Conservation (phyloP, 2,888 invertebrate species). For the Cheilosia urbana region DNA sequence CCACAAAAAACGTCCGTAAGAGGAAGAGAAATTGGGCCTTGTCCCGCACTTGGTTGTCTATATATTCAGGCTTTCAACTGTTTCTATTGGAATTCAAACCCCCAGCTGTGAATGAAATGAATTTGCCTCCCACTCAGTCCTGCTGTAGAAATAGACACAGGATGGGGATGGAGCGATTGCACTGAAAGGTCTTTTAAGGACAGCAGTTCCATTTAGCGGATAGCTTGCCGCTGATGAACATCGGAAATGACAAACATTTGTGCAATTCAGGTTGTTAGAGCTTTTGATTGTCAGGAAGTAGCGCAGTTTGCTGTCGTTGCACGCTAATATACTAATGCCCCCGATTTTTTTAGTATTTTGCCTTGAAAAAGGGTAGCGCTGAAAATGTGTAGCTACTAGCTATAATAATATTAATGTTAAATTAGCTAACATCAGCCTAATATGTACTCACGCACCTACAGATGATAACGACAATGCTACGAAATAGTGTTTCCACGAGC, state of each 20-base stretch:
- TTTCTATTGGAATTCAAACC: slow-evolving; percentile 15
- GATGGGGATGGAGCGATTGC: not conserved
- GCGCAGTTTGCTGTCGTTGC: not conserved
- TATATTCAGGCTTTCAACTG: slow-evolving; percentile 16
- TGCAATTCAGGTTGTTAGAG: slow-evolving; percentile 13
- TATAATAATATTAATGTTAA: too few species aligned
- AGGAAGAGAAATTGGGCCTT: slow-evolving; percentile 31
- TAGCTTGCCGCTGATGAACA: not conserved
- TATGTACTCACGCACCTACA: too few species aligned
- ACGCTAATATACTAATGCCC: not conserved
- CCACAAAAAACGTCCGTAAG: slow-evolving; percentile 46
- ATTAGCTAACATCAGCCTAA: too few species aligned
- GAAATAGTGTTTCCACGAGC: too few species aligned
- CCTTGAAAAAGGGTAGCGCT: too few species aligned
- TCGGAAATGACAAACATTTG: slow-evolving; percentile 5
- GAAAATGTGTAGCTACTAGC: too few species aligned
- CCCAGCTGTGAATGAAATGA: slow-evolving; percentile 25
- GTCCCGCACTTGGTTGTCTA: slow-evolving; percentile 4
- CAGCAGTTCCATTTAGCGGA: not conserved
- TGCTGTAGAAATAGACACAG: not conserved
- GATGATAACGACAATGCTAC: too few species aligned
- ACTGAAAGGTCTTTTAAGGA: slow-evolving; percentile 3
- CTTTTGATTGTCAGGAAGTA: slow-evolving; percentile 24
- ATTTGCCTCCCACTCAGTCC: slow-evolving; percentile 16
- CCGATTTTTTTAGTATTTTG: not conserved